Evolutionary conservation across 2,113 vertebrate genomes (phyloP), one percentile per base, ranked within the genome.

Genomic region (Sterna hirundo): DNA sequence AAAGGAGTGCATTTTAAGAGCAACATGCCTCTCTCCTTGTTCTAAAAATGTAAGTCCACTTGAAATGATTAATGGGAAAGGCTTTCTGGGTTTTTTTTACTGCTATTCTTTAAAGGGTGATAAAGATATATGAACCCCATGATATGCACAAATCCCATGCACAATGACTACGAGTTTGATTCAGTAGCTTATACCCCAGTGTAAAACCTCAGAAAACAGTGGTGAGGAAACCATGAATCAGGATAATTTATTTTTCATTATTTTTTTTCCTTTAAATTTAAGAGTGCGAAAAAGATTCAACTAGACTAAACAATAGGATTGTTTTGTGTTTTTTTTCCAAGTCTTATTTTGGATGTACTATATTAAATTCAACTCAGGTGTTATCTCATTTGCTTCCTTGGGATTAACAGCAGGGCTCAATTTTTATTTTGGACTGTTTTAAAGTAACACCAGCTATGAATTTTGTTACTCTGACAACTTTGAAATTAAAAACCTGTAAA

Each of bases 71-170:
- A 95, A 97, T 97, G 86, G 78, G 42, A 90, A 96, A 86, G 42
- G 57, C 40, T 88, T 94, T 95, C 82, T 89, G 38, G 5, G 7
- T 0, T 51, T 94, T 60, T 96, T 96, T 95, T 91, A 96, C 58
- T 91, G 44, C 83, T 95, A 49, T 95, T 96, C 74, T 96, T 97
- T 94, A 97, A 94, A 96, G 77, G 69, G 91, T 89, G 94, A 88
- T 96, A 96, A 97, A 97, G 91, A 94, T 95, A 97, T 96, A 96
- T 97, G 94, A 93, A 97, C 81, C 93, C 93, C 94, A 94, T 94
- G 93, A 97, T 94, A 91, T 80, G 66, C 77, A 95, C 95, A 96
- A 94, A 96, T 94, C 89, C 84, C 70, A 89, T 85, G 78, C 77
- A 94, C 46, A 61, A 29, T 79, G 77, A 94, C 70, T 91, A 72